Base-by-base conservation (phyloP, 2,888 invertebrate genomes). In the Bruchidius siliquastri region DNA sequence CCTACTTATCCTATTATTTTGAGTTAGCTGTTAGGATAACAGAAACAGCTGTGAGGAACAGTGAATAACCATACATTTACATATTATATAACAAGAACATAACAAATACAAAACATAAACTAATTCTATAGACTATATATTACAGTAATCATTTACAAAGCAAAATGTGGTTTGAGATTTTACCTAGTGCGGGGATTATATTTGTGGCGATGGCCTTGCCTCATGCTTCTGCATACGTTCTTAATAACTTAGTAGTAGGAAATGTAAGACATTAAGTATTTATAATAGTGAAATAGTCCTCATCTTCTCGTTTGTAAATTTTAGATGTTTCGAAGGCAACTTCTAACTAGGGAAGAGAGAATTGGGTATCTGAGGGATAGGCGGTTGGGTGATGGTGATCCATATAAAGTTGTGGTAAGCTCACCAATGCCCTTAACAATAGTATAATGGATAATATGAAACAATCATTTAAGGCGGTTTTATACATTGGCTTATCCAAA, bases 121-220 rank as follows among this genome's bases (percentile, higher is more conserved):
- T n/a, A n/a, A n/a, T n/a, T n/a, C n/a, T n/a, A n/a, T n/a, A n/a
- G n/a, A n/a, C n/a, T n/a, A n/a, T n/a, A n/a, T n/a, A n/a, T n/a
- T n/a, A n/a, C n/a, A n/a, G n/a, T n/a, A n/a, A n/a, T n/a, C n/a
- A 30, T 30, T 30, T 30, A 13, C 49, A 49, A 49, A 49, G 1
- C 32, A 85, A 80, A 84, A 93, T 93, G 92, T 93, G 92, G 93
- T 92, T 91, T 85, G 92, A 93, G 90, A 90, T 92, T 84, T 81
- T 92, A 80, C 92, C 92, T 20, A 88, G 90, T 80, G 89, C 89
- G 77, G 88, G 87, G 76, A 90, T 92, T 76, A 89, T 92, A 72
- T 86, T 89, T 69, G 90, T 88, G 67, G 90, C 88, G 0, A 73
- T 92, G 78, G 89, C 90, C 20, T 79, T 92, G 74, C 93, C 93